Evolutionary conservation across 2,797 vertebrate genomes (phyloP).

Genomic region (Synanceia verrucosa): DNA sequence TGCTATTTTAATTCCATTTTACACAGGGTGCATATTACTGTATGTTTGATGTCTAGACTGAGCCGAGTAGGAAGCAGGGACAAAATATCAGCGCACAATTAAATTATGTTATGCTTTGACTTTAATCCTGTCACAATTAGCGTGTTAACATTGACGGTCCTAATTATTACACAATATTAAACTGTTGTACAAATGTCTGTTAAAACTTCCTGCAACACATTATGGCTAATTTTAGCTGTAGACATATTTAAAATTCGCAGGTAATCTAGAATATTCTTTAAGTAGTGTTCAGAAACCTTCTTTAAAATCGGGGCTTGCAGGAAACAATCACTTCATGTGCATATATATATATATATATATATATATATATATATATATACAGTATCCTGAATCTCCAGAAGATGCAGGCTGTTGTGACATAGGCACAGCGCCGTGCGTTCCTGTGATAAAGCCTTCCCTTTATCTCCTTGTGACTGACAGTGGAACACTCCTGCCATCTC

Average conservation of each 20-base stretch:
- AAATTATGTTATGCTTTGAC: too few relatives aligned
- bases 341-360: background rate
- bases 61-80: too few relatives aligned
- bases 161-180: too few relatives aligned
- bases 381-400: conserved; percentile 13
- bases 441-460: conserved; percentile 62
- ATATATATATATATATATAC: conserved; percentile 3
- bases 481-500: conserved; percentile 55
- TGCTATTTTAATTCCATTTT: too few relatives aligned
- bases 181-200: too few relatives aligned
- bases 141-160: too few relatives aligned
- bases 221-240: too few relatives aligned
- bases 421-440: conserved; percentile 13
- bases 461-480: conserved; percentile 61
- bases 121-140: too few relatives aligned
- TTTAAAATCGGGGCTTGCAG: background rate
- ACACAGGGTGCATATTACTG: too few relatives aligned
- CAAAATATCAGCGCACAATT: too few relatives aligned
- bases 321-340: background rate
- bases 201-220: too few relatives aligned
- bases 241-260: background rate
- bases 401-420: conserved; percentile 22
- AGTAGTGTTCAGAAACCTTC: background rate
- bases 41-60: too few relatives aligned
- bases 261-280: background rate